phyloP scores from a whole-genome alignment of 2,113 vertebrate genomes.

The Mohoua ochrocephala region DNA sequence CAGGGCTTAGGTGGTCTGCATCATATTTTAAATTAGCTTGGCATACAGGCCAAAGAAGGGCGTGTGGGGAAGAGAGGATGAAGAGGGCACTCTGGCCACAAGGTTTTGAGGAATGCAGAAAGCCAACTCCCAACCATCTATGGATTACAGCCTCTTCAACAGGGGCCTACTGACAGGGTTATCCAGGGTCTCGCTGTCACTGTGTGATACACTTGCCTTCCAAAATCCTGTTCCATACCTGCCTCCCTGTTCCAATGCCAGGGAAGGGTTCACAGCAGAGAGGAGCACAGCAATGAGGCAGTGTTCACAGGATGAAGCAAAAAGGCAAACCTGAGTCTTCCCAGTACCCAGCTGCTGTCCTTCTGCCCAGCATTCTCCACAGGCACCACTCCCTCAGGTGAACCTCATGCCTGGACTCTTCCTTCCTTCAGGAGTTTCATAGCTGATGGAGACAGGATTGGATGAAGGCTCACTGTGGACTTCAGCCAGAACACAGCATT shows the following conservation, averaged over 20 bases:
- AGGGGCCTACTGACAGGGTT: not conserved
- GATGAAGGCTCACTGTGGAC: not conserved
- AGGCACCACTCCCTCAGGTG: not conserved
- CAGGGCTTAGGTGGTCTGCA: not conserved
- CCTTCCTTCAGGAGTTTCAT: not conserved
- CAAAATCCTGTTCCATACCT: not conserved
- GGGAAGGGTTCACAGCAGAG: not conserved
- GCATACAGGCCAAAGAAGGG: not conserved
- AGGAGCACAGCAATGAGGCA: not conserved
- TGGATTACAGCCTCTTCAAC: not conserved
- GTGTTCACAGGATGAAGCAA: accelerated
- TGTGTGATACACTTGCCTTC: accelerated
- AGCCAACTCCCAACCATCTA: not conserved
- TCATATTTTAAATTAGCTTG: not conserved
- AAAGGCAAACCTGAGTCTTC: not conserved
- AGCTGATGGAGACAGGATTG: not conserved
- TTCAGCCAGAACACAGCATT: not conserved
- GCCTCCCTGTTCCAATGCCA: not conserved
- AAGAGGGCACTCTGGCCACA: not conserved
- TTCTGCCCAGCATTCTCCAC: not conserved
- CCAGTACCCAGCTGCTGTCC: not conserved
- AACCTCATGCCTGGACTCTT: not conserved
- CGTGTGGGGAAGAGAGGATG: not conserved
- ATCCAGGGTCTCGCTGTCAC: not conserved
- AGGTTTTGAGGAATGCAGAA: not conserved